A percentile compares a stretch with the other conserved stretches of the same genome.
phyloP scores from a whole-genome alignment of 2,113 vertebrate species.

The Otus sunia region DNA sequence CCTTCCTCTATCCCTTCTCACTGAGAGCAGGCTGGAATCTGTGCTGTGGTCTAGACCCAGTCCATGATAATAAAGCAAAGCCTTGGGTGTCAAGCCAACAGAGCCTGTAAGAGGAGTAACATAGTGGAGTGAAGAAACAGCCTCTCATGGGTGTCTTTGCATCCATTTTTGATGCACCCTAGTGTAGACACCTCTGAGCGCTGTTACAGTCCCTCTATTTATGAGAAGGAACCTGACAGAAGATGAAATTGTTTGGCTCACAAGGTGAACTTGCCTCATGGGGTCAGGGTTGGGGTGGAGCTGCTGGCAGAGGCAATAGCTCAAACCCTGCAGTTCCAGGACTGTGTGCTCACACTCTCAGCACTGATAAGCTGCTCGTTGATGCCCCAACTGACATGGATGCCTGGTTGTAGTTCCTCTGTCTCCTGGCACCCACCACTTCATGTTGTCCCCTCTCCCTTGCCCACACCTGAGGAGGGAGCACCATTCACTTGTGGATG shows the following conservation, averaged over 20 bases:
- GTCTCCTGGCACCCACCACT: background rate
- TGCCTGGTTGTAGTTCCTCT: background rate
- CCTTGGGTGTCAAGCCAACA: rapidly evolving
- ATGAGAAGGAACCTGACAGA: background rate
- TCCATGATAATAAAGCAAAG: background rate
- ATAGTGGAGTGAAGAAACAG: background rate
- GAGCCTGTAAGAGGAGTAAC: background rate
- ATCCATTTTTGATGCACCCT: background rate
- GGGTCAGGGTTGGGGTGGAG: background rate
- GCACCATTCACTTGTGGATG: background rate
- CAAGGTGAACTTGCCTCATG: background rate
- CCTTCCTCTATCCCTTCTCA: background rate
- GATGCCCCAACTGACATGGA: rapidly evolving
- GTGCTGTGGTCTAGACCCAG: background rate
- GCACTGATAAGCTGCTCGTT: background rate
- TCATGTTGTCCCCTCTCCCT: background rate
- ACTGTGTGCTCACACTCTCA: background rate
- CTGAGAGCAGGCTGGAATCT: background rate
- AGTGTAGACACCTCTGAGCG: background rate
- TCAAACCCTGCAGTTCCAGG: background rate
- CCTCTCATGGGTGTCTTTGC: rapidly evolving
- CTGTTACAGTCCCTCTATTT: background rate
- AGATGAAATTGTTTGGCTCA: background rate
- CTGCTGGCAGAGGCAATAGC: background rate
- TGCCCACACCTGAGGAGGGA: background rate